Conservation (phyloP, 1,140 invertebrate genomes). For the Drosophila ananassae region DNA sequence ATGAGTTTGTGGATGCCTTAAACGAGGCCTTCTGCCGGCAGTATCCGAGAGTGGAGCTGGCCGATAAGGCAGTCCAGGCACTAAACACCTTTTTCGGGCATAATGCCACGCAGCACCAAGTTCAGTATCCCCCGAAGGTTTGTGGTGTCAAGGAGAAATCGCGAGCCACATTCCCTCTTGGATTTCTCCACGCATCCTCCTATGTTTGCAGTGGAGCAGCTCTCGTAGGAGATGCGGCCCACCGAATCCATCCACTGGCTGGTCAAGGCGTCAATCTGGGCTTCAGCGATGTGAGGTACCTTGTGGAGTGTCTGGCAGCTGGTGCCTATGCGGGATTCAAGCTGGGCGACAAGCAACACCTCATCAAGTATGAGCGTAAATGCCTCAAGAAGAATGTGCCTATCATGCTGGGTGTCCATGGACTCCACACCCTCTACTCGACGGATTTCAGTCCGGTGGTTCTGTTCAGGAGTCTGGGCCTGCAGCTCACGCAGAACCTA, state of each 20-base stretch:
- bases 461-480: conserved; percentile 91
- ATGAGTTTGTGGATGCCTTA: conserved; percentile 94
- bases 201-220: conserved; percentile 92
- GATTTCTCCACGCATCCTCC: conserved; percentile 93
- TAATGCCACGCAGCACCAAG: conserved; percentile 62
- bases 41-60: conserved; percentile 85
- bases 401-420: conserved; percentile 94
- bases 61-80: conserved; percentile 85
- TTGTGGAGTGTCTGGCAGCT: conserved; percentile 89
- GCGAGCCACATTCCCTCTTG: conserved; percentile 95
- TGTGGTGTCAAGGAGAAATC: conserved; percentile 87
- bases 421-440: conserved; percentile 93
- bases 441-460: conserved; percentile 91
- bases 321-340: conserved; percentile 90
- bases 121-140: conserved; percentile 92
- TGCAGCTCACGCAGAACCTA: conserved; percentile 92
- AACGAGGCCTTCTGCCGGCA: conserved; percentile 94
- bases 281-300: conserved; percentile 94
- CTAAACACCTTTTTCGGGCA: conserved; percentile 68
- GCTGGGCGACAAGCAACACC: conserved; percentile 88
- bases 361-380: conserved; percentile 93
- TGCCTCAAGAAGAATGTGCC: conserved; percentile 95
- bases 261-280: conserved; percentile 99
- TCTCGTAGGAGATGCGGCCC: conserved; percentile 97
- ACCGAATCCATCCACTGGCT: conserved; percentile 97